Evolutionary conservation across 2,888 invertebrate species (phyloP).

Genomic region (Parnassius orleans): DNA sequence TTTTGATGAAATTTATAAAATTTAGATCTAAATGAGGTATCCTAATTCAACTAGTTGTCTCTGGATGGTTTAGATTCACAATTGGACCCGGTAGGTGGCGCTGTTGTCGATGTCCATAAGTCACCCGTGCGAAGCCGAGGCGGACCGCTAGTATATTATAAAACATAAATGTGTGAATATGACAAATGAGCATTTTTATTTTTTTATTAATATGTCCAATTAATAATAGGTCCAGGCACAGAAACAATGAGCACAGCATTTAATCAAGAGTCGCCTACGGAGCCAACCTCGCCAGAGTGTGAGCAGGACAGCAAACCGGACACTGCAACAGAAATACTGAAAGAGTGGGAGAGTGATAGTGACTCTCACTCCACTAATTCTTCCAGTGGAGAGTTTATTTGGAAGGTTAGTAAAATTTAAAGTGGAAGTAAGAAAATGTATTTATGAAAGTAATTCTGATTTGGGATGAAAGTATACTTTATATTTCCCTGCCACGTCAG

Average conservation of each 20-base stretch:
- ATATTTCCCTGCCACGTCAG: neutral
- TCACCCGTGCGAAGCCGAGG: no score
- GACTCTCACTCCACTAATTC: constrained; percentile 84
- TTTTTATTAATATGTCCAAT: neutral
- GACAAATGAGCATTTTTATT: no score
- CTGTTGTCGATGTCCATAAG: no score
- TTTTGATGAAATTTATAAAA: no score
- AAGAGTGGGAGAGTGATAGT: constrained; percentile 87
- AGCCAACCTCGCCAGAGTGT: constrained; percentile 57
- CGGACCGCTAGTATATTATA: no score
- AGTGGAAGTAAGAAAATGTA: neutral
- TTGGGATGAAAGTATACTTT: neutral
- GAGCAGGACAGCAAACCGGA: constrained; percentile 60
- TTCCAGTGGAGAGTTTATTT: constrained; percentile 89
- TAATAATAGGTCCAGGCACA: constrained; percentile 57
- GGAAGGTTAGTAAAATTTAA: constrained; percentile 82
- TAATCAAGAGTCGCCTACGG: constrained; percentile 73
- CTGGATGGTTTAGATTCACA: no score
- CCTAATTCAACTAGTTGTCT: no score
- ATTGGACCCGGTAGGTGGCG: no score
- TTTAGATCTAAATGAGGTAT: no score
- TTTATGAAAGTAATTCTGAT: constrained; percentile 3
- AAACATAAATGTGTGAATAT: no score
- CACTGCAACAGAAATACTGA: constrained; percentile 63
- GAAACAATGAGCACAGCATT: constrained; percentile 76